Evolutionary conservation across 2,888 invertebrate genomes (phyloP), one percentile per base, ranked within the genome.

Genomic region (Ophion obscuratus): DNA sequence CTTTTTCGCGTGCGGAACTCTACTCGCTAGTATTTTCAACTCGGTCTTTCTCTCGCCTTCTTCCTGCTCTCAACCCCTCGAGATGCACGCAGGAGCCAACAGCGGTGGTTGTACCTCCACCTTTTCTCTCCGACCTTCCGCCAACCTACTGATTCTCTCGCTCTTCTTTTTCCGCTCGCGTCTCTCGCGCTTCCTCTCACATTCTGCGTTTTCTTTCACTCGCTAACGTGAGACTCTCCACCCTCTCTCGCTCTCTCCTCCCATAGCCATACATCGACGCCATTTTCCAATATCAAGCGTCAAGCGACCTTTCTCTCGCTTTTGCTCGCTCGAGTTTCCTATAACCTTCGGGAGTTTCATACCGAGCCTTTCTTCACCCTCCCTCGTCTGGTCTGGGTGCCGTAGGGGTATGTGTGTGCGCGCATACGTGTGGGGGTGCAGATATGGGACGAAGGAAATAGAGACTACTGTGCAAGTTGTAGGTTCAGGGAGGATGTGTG

Each of bases 201-300:
- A 68, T 79, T 70, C 78, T 78, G 27, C 74, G 44, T 76, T 75
- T 77, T 57, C 71, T 59, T 87, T 83, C 88, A 68, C 81, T 83
- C 61, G 81, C 79, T 71, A 81, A 47, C 77, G 81, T 40, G 64
- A 44, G 40, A 57, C 57, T 77, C 59, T 31, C 31, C 53, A 5
- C 53, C 11, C 14, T 53, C 14, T 5, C 82, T 85, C 87, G 82
- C 89, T 87, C 86, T 81, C 88, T 88, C 85, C 87, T 88, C 85
- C 90, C 86, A 17, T 53, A 14, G 53, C 53, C 92, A 91, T 89
- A 92, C 91, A 90, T 90, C 90, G 92, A 90, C 93, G 92, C 93
- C 93, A 93, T 93, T 93, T 93, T 93, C 93, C 93, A 93, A 93
- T 93, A 92, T 93, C 93, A 53, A 53, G 89, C 92, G 91, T 91